Evolutionary conservation across 1,140 invertebrate species (phyloP).

Genomic region (Penaeus vannamei): DNA sequence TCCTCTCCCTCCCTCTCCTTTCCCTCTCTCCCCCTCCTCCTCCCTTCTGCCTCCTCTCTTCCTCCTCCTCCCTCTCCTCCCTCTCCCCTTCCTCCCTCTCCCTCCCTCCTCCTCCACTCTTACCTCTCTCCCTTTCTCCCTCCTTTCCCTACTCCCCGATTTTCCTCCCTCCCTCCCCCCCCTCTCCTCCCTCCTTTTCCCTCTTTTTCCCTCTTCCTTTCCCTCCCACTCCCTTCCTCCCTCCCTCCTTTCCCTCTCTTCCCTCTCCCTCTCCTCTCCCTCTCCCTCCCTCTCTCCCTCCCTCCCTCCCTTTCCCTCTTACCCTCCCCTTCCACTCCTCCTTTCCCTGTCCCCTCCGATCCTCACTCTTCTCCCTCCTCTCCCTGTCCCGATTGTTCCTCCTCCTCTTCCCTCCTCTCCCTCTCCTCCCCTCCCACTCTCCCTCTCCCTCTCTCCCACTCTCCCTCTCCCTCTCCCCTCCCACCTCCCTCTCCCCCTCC

Average conservation of each 20-base stretch:
- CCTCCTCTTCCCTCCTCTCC: too few species aligned
- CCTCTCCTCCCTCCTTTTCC: too few species aligned
- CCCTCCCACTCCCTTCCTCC: not conserved
- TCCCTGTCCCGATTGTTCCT: too few species aligned
- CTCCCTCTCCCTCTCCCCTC: too few species aligned
- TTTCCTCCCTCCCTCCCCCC: not conserved
- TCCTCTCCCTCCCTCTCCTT: too few species aligned
- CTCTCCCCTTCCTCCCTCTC: not conserved
- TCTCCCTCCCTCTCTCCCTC: not conserved
- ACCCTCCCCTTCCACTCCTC: not conserved
- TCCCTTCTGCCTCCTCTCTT: too few species aligned
- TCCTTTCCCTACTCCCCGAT: not conserved
- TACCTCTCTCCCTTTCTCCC: slow-evolving; percentile 1
- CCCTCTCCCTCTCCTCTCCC: not conserved
- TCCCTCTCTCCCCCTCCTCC: too few species aligned
- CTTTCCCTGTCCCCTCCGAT: not conserved
- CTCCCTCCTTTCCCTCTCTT: not conserved
- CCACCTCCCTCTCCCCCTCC: too few species aligned
- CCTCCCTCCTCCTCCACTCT: not conserved
- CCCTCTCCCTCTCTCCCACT: too few species aligned
- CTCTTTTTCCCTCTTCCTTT: not conserved
- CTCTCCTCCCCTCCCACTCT: too few species aligned
- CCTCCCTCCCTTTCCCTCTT: not conserved
- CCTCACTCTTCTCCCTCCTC: too few species aligned
- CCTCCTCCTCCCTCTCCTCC: too few species aligned